These are phyloP conservation scores for Epinephelus moara DNA, from an alignment of 2,113 vertebrate species.

Conservation along the genomic window DNA sequence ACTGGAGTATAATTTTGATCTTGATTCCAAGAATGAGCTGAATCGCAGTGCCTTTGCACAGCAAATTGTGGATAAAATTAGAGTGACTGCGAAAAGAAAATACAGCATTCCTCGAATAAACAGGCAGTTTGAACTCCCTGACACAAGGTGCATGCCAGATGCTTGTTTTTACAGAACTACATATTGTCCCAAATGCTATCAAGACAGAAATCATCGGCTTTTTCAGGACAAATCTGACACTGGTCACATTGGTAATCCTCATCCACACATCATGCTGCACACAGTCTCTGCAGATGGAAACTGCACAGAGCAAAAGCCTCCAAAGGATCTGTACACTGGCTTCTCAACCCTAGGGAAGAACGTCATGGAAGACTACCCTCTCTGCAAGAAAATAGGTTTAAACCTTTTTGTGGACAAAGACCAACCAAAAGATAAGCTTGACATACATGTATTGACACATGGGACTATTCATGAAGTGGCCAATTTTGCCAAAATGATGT, in stretches of 20 bases:
- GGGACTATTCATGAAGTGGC: conserved; percentile 3
- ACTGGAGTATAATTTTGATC: conserved; percentile 45
- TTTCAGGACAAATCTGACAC: neutral
- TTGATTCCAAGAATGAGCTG: conserved; percentile 32
- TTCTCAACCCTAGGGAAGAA: neutral
- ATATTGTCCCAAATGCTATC: conserved; percentile 42
- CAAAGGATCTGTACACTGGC: neutral
- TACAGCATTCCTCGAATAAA: neutral
- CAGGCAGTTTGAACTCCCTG: conserved; percentile 30
- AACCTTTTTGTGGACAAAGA: conserved; percentile 29
- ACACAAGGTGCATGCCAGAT: neutral
- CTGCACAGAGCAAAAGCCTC: neutral
- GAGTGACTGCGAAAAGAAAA: rapidly evolving
- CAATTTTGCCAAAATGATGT: conserved; percentile 15
- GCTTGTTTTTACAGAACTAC: neutral
- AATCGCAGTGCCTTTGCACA: conserved; percentile 6
- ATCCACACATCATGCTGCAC: neutral
- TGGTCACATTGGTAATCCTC: neutral
- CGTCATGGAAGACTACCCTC: conserved; percentile 19
- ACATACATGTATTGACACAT: neutral
- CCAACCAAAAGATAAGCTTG: conserved; percentile 15
- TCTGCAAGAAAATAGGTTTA: conserved; percentile 43
- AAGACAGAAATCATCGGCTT: conserved; percentile 5
- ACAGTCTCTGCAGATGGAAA: neutral
- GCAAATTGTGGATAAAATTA: rapidly evolving